Conservation (phyloP, 2,797 vertebrate genomes). For the Falco naumanni region DNA sequence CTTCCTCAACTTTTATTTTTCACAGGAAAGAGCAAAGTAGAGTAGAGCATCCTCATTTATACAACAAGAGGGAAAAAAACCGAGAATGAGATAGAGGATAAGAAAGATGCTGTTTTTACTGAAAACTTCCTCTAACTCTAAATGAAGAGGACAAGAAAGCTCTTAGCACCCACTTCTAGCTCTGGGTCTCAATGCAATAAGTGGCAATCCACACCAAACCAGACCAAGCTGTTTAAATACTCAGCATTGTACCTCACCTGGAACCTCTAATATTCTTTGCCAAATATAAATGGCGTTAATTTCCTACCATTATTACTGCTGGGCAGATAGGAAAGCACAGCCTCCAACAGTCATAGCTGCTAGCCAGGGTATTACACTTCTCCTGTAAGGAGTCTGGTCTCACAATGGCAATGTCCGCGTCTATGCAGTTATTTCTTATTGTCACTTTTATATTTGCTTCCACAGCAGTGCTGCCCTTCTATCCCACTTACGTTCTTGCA, state of each 20-base stretch:
- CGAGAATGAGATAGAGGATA: background rate
- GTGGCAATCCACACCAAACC: background rate
- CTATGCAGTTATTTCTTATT: background rate
- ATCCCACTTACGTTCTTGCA: background rate
- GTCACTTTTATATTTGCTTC: background rate
- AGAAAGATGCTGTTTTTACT: background rate
- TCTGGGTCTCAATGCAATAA: background rate
- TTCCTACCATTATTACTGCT: background rate
- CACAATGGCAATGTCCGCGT: rapidly evolving
- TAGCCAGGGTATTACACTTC: background rate
- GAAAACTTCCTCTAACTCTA: background rate
- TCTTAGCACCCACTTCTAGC: background rate
- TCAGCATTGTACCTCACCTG: background rate
- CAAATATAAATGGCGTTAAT: background rate
- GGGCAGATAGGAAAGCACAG: background rate
- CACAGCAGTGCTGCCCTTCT: background rate
- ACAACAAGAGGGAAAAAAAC: background rate
- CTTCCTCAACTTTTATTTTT: background rate
- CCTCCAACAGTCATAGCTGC: background rate
- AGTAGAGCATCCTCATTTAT: background rate
- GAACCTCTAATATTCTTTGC: background rate
- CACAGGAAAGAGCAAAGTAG: background rate
- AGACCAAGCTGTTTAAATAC: background rate
- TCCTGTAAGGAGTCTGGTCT: background rate
- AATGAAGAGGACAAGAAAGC: background rate